These are phyloP conservation scores for Ichneumoninae sp. DNA, from an alignment of 2,888 invertebrate genomes.

Conservation along the genomic window DNA sequence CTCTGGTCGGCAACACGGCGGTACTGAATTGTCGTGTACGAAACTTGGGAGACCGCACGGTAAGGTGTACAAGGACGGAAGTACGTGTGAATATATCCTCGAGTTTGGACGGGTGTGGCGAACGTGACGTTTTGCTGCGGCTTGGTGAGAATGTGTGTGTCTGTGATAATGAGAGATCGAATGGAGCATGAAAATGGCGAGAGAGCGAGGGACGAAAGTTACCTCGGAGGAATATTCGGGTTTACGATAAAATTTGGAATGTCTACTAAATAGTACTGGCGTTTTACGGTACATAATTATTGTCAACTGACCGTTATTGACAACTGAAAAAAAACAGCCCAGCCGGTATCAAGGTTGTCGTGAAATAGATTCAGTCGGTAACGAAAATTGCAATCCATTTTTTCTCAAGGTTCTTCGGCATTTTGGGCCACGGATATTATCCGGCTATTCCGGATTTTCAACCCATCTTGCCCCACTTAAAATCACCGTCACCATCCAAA, in stretches of 20 bases:
- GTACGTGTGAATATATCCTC: slow-evolving; percentile 10
- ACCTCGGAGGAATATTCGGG: not conserved
- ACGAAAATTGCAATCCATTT: no score
- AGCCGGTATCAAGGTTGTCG: no score
- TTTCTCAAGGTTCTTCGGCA: no score
- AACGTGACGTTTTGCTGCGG: slow-evolving; percentile 19
- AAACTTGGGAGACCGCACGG: slow-evolving; percentile 91
- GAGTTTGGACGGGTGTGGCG: slow-evolving; percentile 13
- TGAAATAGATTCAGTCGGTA: no score
- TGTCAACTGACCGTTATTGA: no score
- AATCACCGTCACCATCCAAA: no score
- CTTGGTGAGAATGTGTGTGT: not conserved
- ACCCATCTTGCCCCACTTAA: no score
- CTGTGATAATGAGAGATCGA: slow-evolving; percentile 20
- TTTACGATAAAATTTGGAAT: not conserved
- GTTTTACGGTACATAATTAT: not conserved
- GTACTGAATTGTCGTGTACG: slow-evolving; percentile 91
- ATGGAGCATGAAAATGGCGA: slow-evolving; percentile 1
- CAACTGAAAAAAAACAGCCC: no score
- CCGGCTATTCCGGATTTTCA: no score
- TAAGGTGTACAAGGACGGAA: slow-evolving; percentile 82
- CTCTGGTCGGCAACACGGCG: slow-evolving; percentile 91
- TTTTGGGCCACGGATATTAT: no score
- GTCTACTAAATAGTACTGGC: not conserved
- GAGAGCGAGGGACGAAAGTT: slow-evolving; percentile 21